Percentiles rank a stretch among this genome's conserved stretches.
Evolutionary conservation across 2,888 invertebrate species (phyloP).

Genomic region (Diabrotica balteata): DNA sequence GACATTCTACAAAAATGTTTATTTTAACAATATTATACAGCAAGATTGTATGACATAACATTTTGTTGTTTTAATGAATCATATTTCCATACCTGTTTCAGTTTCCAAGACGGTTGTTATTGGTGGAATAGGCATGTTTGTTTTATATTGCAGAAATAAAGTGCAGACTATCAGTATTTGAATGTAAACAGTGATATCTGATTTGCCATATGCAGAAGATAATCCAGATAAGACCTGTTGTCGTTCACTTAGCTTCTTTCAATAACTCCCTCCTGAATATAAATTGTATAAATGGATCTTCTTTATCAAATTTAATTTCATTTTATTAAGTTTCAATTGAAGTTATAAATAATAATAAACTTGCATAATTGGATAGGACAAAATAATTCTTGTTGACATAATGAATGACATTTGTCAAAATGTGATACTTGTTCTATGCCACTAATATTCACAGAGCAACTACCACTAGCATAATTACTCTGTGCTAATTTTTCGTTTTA

Average conservation of each 20-base stretch:
- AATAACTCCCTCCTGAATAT: conserved; percentile 17
- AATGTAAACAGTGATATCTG: conserved; percentile 34
- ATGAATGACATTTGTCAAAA: conserved; percentile 10
- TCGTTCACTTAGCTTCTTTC: conserved; percentile 28
- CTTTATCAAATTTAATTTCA: conserved; percentile 33
- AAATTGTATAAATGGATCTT: conserved; percentile 22
- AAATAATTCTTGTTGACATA: conserved; percentile 15
- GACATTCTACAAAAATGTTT: conserved; percentile 51
- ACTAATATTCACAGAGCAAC: no score
- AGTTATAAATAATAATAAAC: conserved; percentile 42
- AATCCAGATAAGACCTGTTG: conserved; percentile 16
- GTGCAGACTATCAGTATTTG: conserved; percentile 30
- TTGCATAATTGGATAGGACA: conserved; percentile 42
- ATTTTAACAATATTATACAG: neutral
- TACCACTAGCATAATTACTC: no score
- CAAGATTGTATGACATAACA: conserved; percentile 31
- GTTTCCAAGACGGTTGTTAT: conserved; percentile 50
- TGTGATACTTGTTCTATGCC: no score
- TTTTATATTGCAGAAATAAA: conserved; percentile 33
- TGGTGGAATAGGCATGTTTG: conserved; percentile 51
- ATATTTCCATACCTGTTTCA: conserved; percentile 51
- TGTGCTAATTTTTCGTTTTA: no score
- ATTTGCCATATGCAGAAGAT: conserved; percentile 18
- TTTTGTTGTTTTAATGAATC: conserved; percentile 46
- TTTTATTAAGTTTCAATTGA: conserved; percentile 38